Evolutionary conservation across 2,797 vertebrate species (phyloP).

Genomic region (Coccyzus lansbergi): DNA sequence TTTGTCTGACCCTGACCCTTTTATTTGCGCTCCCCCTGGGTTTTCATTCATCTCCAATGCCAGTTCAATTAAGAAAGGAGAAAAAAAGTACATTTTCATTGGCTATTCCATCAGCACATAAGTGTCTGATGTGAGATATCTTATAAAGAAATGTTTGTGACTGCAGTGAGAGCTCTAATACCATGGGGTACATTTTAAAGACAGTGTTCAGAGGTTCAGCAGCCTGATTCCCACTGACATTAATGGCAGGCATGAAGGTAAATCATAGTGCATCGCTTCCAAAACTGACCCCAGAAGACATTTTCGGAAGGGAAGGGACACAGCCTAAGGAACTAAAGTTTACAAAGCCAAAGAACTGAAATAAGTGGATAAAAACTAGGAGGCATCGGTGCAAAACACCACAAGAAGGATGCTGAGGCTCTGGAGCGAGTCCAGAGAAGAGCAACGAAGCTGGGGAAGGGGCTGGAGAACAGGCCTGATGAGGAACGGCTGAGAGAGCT

Average conservation of each 20-base stretch:
- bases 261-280: slow-evolving; percentile 50
- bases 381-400: slow-evolving; percentile 13
- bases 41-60: slow-evolving; percentile 47
- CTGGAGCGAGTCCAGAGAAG: too few species aligned
- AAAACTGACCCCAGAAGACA: slow-evolving; percentile 40
- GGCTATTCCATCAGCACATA: not conserved
- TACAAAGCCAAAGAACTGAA: slow-evolving; percentile 27
- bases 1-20: slow-evolving; percentile 53
- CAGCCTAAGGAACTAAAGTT: slow-evolving; percentile 54
- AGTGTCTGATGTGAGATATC: not conserved
- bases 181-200: not conserved
- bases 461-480: too few species aligned
- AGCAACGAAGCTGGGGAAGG: too few species aligned
- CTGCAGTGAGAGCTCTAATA: not conserved
- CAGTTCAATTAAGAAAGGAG: slow-evolving; percentile 49
- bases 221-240: slow-evolving; percentile 11
- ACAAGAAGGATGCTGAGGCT: too few species aligned
- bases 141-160: slow-evolving; percentile 10
- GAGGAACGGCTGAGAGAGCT: too few species aligned
- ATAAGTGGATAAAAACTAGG: slow-evolving; percentile 33
- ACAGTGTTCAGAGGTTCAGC: slow-evolving; percentile 27
- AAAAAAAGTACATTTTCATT: not conserved
- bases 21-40: slow-evolving; percentile 9
- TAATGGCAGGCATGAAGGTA: slow-evolving; percentile 47
- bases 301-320: slow-evolving; percentile 46